A percentile compares a stretch with the other conserved stretches of the same genome.
Conservation (phyloP, 2,888 invertebrate genomes). For the Rugalucina vietnamica region DNA sequence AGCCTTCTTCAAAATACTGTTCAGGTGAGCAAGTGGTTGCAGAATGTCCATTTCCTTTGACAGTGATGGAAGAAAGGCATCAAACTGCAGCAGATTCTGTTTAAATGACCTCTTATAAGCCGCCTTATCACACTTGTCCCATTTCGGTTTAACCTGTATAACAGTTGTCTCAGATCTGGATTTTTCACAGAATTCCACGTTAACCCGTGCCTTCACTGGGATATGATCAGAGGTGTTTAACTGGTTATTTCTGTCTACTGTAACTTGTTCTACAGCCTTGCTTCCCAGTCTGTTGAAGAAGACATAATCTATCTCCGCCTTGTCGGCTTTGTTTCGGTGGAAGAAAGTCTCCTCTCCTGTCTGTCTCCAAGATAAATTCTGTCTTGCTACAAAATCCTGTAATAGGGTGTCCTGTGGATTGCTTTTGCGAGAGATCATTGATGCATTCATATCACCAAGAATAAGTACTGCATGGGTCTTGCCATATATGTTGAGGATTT, state of each 20-base stretch:
- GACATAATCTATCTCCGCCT: slow-evolving; percentile 17
- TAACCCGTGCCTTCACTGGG: not conserved
- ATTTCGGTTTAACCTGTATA: not conserved
- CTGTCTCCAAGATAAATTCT: not conserved
- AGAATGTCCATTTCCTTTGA: not conserved
- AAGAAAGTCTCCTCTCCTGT: not conserved
- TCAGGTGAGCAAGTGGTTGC: not conserved
- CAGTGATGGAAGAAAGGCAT: not conserved
- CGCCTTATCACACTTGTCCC: not conserved
- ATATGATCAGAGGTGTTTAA: slow-evolving; percentile 2
- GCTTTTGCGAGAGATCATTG: not conserved
- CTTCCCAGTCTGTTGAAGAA: not conserved
- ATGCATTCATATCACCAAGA: not conserved
- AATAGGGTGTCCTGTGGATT: not conserved
- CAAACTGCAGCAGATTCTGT: not conserved
- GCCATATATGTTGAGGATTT: not conserved
- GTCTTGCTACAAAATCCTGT: not conserved
- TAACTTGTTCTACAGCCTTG: not conserved
- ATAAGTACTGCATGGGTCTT: not conserved
- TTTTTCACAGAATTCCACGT: not conserved
- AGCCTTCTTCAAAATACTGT: not conserved
- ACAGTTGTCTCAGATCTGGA: too few species aligned
- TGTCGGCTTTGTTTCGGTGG: not conserved
- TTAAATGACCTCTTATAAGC: not conserved
- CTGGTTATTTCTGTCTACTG: not conserved